Evolutionary conservation across 1,140 invertebrate species (phyloP).

Genomic region (Oncopeltus fasciatus): DNA sequence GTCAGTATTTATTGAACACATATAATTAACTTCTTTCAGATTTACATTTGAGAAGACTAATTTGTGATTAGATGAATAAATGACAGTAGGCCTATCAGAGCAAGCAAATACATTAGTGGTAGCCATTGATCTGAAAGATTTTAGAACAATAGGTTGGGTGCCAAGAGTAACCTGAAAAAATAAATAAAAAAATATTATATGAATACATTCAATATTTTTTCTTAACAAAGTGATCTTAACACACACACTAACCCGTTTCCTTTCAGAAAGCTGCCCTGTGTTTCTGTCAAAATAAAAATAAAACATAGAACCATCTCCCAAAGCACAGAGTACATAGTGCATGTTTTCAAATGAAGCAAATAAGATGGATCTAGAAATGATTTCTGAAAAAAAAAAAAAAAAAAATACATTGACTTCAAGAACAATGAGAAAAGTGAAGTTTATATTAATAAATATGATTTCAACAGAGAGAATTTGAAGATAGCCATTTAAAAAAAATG

Average conservation of each 20-base stretch:
- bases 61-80: slow-evolving; percentile 98
- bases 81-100: slow-evolving; percentile 94
- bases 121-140: slow-evolving; percentile 78
- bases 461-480: too few relatives aligned
- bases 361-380: slow-evolving; percentile 87
- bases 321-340: slow-evolving; percentile 74
- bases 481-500: too few relatives aligned
- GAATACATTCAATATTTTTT: neutral
- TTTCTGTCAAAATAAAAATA: slow-evolving; percentile 76
- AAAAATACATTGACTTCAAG: too few relatives aligned
- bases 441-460: neutral
- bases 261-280: slow-evolving; percentile 57
- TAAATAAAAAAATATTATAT: neutral
- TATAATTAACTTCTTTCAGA: slow-evolving; percentile 92
- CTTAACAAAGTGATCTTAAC: neutral
- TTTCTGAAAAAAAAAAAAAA: slow-evolving; percentile 43
- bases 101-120: slow-evolving; percentile 98
- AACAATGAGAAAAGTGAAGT: neutral
- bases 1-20: slow-evolving; percentile 92
- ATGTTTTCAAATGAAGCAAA: slow-evolving; percentile 83
- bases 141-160: slow-evolving; percentile 87
- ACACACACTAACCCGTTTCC: slow-evolving; percentile 50
- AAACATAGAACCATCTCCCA: slow-evolving; percentile 95
- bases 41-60: slow-evolving; percentile 99
- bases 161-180: slow-evolving; percentile 63